Percentiles rank a stretch among this genome's conserved stretches.
These are phyloP conservation scores for Clepsis dumicolana DNA, from an alignment of 2,888 invertebrate genomes.

Conservation along the genomic window DNA sequence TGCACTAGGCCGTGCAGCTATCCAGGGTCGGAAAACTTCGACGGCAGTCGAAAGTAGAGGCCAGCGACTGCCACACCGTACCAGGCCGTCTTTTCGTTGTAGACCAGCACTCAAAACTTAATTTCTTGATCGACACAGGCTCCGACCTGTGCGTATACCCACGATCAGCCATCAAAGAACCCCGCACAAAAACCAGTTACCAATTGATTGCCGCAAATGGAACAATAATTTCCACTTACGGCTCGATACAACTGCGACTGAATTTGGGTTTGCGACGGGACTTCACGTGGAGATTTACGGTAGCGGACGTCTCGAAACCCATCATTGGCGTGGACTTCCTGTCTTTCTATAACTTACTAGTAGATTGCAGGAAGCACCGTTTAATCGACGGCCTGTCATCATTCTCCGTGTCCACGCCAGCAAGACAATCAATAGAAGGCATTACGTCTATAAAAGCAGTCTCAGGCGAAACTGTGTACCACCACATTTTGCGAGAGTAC, in stretches of 20 bases:
- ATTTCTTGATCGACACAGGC: neutral
- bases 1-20: constrained; percentile 14
- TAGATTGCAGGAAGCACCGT: constrained; percentile 49
- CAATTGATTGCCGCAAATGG: neutral
- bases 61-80: neutral
- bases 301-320: constrained; percentile 47
- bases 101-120: neutral
- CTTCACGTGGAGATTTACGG: neutral
- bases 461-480: constrained; percentile 4
- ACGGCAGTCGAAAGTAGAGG: neutral
- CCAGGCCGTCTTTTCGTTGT: neutral
- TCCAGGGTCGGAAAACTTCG: constrained; percentile 5
- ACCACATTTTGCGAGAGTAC: constrained; percentile 12
- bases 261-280: constrained; percentile 20
- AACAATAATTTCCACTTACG: neutral
- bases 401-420: constrained; percentile 1
- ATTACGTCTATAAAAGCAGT: neutral
- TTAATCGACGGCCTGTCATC: constrained; percentile 1
- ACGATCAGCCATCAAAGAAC: neutral
- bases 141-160: neutral
- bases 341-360: constrained; percentile 47
- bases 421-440: neutral
- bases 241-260: neutral
- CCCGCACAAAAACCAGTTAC: neutral
- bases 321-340: constrained; percentile 58